Conservation (phyloP, 2,797 vertebrate genomes). For the Schizothorax lantsangensis region DNA sequence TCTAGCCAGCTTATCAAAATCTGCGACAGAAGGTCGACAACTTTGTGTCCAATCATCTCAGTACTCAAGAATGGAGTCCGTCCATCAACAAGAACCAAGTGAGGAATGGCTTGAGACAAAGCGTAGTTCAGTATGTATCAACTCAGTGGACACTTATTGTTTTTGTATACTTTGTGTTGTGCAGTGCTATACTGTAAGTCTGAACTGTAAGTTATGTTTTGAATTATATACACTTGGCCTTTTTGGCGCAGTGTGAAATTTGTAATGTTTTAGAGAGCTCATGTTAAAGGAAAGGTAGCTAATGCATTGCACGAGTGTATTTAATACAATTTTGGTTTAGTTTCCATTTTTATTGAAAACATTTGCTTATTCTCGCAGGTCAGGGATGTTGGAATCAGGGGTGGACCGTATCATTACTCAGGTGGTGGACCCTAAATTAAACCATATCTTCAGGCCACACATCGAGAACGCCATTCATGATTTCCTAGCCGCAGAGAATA, state of each 20-base stretch:
- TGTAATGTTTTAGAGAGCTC: neutral
- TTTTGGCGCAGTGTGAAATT: neutral
- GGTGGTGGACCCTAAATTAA: constrained; percentile 97
- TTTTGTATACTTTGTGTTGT: neutral
- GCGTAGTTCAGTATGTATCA: constrained; percentile 91
- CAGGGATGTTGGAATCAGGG: constrained; percentile 97
- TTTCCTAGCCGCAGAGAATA: constrained; percentile 89
- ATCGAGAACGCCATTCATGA: constrained; percentile 98
- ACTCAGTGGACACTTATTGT: neutral
- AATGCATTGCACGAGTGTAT: neutral
- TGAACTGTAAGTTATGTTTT: neutral
- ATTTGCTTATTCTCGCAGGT: constrained; percentile 77
- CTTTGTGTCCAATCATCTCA: constrained; percentile 93
- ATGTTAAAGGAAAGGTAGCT: neutral
- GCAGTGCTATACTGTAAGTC: neutral
- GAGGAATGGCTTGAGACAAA: constrained; percentile 92
- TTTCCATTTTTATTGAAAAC: neutral
- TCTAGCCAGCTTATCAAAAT: constrained; percentile 95
- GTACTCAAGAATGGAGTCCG: constrained; percentile 97
- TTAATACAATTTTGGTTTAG: neutral
- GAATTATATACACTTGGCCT: neutral
- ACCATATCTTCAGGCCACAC: constrained; percentile 97
- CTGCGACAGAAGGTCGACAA: constrained; percentile 98
- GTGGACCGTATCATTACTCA: constrained; percentile 99
- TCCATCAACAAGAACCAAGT: constrained; percentile 98